Base-by-base conservation (phyloP, 2,797 vertebrate species). In the Potorous gilbertii region DNA sequence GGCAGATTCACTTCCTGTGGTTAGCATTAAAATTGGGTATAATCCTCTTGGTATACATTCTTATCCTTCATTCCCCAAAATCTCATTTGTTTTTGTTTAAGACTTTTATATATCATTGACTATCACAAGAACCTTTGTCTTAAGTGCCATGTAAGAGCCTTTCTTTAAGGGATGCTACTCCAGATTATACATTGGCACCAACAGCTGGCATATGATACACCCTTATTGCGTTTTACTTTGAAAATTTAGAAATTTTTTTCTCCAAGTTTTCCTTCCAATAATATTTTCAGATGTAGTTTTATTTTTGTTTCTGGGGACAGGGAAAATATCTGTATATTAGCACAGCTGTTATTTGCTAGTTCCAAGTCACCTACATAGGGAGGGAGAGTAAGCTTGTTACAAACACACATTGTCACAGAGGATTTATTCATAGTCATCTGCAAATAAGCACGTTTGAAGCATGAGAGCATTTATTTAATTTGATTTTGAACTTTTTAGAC, bases 281-380 rank as follows among this genome's bases (percentile, higher is more conserved):
- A 62, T 95, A 92, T 95, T 94, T 16, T 94, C 46, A 31, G 28
- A 93, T 52, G 5, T 46, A 74, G 50, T 95, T 97, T 91, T 97
- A 89, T 96, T 97, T 97, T 13, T 52, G 54, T 87, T 96, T 95
- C 28, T 95, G 95, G 91, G 97, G 62, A 94, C 55, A 95, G 92
- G 96, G 91, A 92, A 96, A 95, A 93, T 57, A 40, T n/a, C 94
- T 93, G 95, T 62, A 3, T 92, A 46, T 94, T 90, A 90, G 59
- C 91, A 13, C 55, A 95, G 94, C 95, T 96, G 55, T 91, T 92
- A 66, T 29, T 90, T 90, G 1, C 21, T 91, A 81, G 50, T 96
- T 93, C 93, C 93, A 27, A 0, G 91, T 95, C 46, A 95, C 96
- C 74, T 94, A 2, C 90, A 12, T 46, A 95, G 21, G 16, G 54